Percentiles rank a stretch among this genome's conserved stretches.
These are phyloP conservation scores for Noctua comes DNA, from an alignment of 2,888 invertebrate genomes.

Conservation along the genomic window DNA sequence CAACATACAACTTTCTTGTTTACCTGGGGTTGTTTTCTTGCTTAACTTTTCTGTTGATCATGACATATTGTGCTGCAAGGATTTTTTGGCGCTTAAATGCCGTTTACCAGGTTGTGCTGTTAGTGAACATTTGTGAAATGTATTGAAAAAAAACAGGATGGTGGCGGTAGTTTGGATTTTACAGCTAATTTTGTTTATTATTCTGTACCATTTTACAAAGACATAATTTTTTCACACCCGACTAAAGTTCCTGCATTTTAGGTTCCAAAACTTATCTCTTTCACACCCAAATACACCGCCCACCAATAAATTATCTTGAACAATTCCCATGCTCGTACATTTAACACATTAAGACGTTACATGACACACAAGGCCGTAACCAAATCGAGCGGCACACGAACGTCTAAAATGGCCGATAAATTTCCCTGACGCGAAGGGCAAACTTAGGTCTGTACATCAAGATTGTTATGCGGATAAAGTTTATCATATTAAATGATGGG, in stretches of 20 bases:
- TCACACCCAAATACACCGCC: slow-evolving; percentile 43
- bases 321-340: slow-evolving; percentile 46
- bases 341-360: slow-evolving; percentile 53
- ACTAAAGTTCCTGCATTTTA: neutral
- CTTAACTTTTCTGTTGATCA: neutral
- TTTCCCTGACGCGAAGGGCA: slow-evolving; percentile 33
- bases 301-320: slow-evolving; percentile 46
- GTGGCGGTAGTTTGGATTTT: neutral
- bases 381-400: slow-evolving; percentile 56
- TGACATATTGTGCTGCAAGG: neutral
- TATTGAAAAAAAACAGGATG: too few relatives aligned
- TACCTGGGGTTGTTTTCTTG: neutral
- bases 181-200: neutral
- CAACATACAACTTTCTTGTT: neutral
- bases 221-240: neutral
- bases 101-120: neutral
- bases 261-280: slow-evolving; percentile 25
- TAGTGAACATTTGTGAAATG: neutral
- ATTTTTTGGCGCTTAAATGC: neutral
- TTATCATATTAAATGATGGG: slow-evolving; percentile 45
- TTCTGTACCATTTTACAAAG: neutral
- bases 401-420: slow-evolving; percentile 56
- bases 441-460: slow-evolving; percentile 54
- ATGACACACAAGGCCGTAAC: slow-evolving; percentile 45
- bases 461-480: slow-evolving; percentile 45